Percentiles rank a stretch among this genome's conserved stretches.
Conservation (phyloP, 1,140 invertebrate species). For the Archivesica marissinica region DNA sequence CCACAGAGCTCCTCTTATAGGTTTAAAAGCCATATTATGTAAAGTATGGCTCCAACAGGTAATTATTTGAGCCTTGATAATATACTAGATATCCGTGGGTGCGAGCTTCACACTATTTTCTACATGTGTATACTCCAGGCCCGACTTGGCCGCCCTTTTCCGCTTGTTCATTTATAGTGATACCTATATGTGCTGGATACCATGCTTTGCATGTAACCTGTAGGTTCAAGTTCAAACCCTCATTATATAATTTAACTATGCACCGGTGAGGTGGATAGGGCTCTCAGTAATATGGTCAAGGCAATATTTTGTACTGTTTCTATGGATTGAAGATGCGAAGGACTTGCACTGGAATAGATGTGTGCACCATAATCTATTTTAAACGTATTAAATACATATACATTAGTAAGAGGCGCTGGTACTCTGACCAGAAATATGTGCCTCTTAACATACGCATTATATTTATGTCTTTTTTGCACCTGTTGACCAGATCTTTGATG, state of each 20-base stretch:
- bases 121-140: not conserved
- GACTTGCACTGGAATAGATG: not conserved
- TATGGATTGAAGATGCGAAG: too few relatives aligned
- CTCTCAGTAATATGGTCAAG: not conserved
- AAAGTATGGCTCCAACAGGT: not conserved
- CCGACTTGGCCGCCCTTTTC: not conserved
- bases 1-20: not conserved
- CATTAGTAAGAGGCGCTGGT: not conserved
- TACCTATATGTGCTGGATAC: slow-evolving; percentile 23
- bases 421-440: slow-evolving; percentile 5
- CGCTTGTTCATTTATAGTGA: not conserved
- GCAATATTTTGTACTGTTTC: slow-evolving; percentile 9
- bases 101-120: too few relatives aligned
- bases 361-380: slow-evolving; percentile 30
- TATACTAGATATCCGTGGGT: not conserved
- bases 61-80: not conserved
- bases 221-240: not conserved
- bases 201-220: slow-evolving; percentile 1
- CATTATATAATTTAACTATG: not conserved
- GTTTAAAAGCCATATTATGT: not conserved
- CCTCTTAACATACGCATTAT: not conserved
- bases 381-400: slow-evolving; percentile 2
- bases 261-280: not conserved
- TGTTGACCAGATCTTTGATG: slow-evolving; percentile 13
- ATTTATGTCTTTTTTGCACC: not conserved